These are phyloP conservation scores for Phyllotreta cruciferae DNA, from an alignment of 2,888 invertebrate species.

Conservation along the genomic window DNA sequence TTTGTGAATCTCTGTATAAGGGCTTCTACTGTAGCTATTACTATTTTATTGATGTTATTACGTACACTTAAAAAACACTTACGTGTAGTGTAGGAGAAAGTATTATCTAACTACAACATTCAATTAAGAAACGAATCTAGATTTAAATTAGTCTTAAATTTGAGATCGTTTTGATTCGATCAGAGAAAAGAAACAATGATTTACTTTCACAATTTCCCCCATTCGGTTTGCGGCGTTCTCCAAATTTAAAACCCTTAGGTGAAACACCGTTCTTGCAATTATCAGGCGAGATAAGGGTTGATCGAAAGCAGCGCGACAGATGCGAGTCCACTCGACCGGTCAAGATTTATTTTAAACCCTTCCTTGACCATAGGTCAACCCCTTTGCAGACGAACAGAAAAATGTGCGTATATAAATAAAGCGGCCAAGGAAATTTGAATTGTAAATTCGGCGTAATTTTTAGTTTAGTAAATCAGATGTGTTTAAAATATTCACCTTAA, in stretches of 20 bases:
- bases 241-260: background rate
- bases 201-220: too few species aligned
- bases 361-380: conserved; percentile 30
- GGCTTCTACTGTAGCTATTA: too few species aligned
- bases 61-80: too few species aligned
- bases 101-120: too few species aligned
- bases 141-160: too few species aligned
- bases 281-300: conserved; percentile 37
- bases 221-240: too few species aligned
- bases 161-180: too few species aligned
- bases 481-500: conserved; percentile 33
- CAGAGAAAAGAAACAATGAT: too few species aligned
- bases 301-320: conserved; percentile 33
- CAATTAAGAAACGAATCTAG: too few species aligned
- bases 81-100: too few species aligned
- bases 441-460: conserved; percentile 35
- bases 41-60: too few species aligned
- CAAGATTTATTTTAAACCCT: conserved; percentile 37
- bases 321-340: conserved; percentile 40
- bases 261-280: background rate
- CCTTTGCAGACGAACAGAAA: conserved; percentile 23
- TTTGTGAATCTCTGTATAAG: conserved; percentile 1
- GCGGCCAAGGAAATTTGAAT: conserved; percentile 34
- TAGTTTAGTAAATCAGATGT: conserved; percentile 20
- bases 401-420: too few species aligned